Conservation (phyloP, 2,888 invertebrate genomes). For the Linyphia triangularis region DNA sequence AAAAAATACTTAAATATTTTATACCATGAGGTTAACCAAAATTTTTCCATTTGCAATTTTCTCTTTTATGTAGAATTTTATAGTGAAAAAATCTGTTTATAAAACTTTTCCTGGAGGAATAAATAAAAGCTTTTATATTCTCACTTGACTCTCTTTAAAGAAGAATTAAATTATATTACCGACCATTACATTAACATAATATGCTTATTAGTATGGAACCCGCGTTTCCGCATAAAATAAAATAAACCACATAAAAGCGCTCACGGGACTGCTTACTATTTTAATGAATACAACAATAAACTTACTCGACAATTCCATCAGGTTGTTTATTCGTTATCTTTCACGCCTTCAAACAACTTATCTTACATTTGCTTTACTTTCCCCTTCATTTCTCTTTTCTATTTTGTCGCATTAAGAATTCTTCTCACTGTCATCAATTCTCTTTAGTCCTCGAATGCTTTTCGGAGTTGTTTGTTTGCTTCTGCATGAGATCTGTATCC, state of each 20-base stretch:
- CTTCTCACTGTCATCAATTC: conserved; percentile 12
- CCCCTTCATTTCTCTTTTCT: neutral
- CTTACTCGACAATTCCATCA: neutral
- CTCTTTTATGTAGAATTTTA: no score
- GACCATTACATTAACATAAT: no score
- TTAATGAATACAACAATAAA: neutral
- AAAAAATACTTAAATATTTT: no score
- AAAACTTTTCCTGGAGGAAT: no score
- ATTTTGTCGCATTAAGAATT: neutral
- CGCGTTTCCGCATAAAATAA: no score
- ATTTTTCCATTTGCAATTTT: no score
- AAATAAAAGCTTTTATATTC: no score
- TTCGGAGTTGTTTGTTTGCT: neutral
- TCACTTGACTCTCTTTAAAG: no score
- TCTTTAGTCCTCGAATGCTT: neutral
- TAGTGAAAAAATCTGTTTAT: no score
- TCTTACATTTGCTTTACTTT: neutral
- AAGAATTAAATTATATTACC: no score
- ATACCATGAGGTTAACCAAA: no score
- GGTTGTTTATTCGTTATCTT: neutral
- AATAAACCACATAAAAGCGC: neutral
- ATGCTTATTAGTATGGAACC: no score
- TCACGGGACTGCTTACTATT: neutral
- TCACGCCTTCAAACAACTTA: neutral
- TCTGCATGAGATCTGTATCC: neutral